Percentiles rank a stretch among this genome's conserved stretches.
phyloP scores from a whole-genome alignment of 2,113 vertebrate species.

The Craseonycteris thonglongyai region DNA sequence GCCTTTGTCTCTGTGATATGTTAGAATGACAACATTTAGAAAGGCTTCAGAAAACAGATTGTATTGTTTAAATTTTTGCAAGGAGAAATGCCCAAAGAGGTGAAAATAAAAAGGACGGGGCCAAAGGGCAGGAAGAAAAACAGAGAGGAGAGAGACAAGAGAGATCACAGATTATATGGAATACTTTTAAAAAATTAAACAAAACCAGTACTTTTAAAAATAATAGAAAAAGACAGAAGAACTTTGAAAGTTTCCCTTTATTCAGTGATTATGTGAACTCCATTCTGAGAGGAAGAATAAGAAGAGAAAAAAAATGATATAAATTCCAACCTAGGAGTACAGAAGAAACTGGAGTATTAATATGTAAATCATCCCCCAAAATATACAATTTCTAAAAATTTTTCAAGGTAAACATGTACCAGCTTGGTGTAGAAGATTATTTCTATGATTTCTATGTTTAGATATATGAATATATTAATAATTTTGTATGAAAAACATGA shows the following conservation, averaged over 20 bases:
- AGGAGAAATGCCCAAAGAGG: background rate
- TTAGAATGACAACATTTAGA: background rate
- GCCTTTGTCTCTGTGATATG: background rate
- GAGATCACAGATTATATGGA: background rate
- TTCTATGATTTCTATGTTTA: background rate
- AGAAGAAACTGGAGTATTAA: background rate
- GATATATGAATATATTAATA: background rate
- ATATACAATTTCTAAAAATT: background rate
- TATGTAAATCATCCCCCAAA: background rate
- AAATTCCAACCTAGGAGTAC: background rate
- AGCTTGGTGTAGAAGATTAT: background rate
- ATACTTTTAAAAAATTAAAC: background rate
- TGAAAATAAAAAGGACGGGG: background rate
- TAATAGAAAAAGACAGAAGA: background rate
- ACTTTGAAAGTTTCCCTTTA: background rate
- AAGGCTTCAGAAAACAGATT: background rate
- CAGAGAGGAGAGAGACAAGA: accelerated
- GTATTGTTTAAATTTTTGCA: background rate
- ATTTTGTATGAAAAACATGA: background rate
- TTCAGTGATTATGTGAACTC: background rate
- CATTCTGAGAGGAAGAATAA: background rate
- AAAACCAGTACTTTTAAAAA: background rate
- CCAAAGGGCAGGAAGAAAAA: background rate
- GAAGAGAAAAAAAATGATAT: background rate
- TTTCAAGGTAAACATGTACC: background rate